Percentiles rank a stretch among this genome's conserved stretches.
Evolutionary conservation across 2,888 invertebrate genomes (phyloP).

Genomic region (Seladonia tumulorum): DNA sequence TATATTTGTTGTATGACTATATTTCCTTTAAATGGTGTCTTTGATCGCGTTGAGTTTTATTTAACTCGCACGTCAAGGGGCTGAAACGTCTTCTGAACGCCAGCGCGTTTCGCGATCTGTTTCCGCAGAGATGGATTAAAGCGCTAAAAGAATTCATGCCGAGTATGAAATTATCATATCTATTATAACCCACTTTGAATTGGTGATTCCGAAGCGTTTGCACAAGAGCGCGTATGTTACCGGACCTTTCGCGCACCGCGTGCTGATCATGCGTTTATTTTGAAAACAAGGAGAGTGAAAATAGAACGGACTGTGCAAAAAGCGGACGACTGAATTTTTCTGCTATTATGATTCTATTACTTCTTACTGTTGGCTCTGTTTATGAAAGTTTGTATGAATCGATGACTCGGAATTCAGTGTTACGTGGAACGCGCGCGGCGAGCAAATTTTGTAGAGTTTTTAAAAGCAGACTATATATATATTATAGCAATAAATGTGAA

Average conservation of each 20-base stretch:
- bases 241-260: background rate
- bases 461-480: too few relatives aligned
- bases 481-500: too few relatives aligned
- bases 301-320: background rate
- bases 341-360: background rate
- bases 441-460: too few relatives aligned
- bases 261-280: background rate
- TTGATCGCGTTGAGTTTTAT: too few relatives aligned
- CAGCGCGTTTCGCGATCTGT: background rate
- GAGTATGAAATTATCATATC: background rate
- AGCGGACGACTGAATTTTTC: background rate
- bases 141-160: background rate
- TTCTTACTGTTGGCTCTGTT: background rate
- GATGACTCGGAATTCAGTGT: too few relatives aligned
- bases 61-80: too few relatives aligned
- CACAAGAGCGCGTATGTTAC: background rate
- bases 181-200: background rate
- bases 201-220: background rate
- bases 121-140: background rate
- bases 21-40: too few relatives aligned
- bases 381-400: background rate
- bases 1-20: too few relatives aligned
- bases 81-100: too few relatives aligned
- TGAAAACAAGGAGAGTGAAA: background rate
- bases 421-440: too few relatives aligned